These are phyloP conservation scores for Collichthys lucidus DNA, from an alignment of 2,113 vertebrate species.

Conservation along the genomic window DNA sequence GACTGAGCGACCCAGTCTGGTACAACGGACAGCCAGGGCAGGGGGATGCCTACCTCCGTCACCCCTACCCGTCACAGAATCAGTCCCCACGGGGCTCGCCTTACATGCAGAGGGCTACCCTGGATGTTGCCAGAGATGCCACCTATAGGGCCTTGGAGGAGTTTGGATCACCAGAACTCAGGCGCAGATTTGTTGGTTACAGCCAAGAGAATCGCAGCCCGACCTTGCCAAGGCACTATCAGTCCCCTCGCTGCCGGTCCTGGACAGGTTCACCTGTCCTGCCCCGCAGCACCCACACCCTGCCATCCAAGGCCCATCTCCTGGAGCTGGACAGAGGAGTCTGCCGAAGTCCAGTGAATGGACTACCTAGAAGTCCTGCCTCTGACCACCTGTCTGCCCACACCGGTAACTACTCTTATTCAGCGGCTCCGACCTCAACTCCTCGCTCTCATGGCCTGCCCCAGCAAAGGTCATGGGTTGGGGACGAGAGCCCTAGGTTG, in stretches of 20 bases:
- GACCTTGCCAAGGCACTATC: constrained; percentile 34
- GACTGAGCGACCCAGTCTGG: constrained; percentile 70
- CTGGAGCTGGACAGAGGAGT: constrained; percentile 50
- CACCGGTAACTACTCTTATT: constrained; percentile 27
- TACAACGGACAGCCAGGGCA: constrained; percentile 17
- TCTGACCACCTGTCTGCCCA: constrained; percentile 73
- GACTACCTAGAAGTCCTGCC: constrained; percentile 77
- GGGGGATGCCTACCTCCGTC: constrained; percentile 18
- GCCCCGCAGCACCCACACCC: constrained; percentile 57
- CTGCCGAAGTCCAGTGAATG: constrained; percentile 30
- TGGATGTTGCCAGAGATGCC: constrained; percentile 74
- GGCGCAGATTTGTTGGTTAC: constrained; percentile 47
- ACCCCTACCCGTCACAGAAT: constrained; percentile 9
- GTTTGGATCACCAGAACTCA: constrained; percentile 79
- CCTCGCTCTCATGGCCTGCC: not conserved
- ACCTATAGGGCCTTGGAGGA: constrained; percentile 75
- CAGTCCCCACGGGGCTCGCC: constrained; percentile 47
- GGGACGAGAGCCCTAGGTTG: constrained; percentile 60
- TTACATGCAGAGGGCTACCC: constrained; percentile 46
- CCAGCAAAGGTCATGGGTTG: constrained; percentile 39
- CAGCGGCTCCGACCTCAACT: not conserved
- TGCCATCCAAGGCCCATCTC: constrained; percentile 66
- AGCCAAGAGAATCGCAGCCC: constrained; percentile 43
- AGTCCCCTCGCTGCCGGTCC: constrained; percentile 69
- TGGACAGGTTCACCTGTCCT: constrained; percentile 74